Percentiles rank a stretch among this genome's conserved stretches.
Conservation (phyloP, 1,140 invertebrate species). For the Schmidtea mediterranea region DNA sequence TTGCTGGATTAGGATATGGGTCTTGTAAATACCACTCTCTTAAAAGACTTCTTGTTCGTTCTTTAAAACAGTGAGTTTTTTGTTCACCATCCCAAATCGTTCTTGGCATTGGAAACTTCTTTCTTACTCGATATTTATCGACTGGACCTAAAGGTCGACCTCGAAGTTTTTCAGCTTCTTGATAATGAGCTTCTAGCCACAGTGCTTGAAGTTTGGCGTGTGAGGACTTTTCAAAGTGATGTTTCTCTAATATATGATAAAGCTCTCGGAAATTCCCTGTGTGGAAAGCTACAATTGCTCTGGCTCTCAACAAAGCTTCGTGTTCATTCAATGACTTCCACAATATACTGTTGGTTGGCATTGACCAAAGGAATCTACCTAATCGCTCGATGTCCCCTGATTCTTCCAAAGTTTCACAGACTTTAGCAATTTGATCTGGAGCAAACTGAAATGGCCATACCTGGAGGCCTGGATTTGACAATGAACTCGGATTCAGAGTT, state of each 20-base stretch:
- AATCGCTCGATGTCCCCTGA: conserved; percentile 80
- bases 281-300: conserved; percentile 87
- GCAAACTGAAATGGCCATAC: conserved; percentile 14
- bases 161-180: conserved; percentile 78
- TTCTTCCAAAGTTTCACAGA: conserved; percentile 93
- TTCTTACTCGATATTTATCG: conserved; percentile 84
- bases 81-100: conserved; percentile 99
- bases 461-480: too few species aligned
- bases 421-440: conserved; percentile 71
- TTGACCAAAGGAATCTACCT: conserved; percentile 75
- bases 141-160: conserved; percentile 85
- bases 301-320: conserved; percentile 69
- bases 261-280: conserved; percentile 60
- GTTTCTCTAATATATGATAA: conserved; percentile 37
- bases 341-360: conserved; percentile 37
- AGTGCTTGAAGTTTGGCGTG: conserved; percentile 73
- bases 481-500: too few species aligned
- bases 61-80: conserved; percentile 99
- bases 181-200: conserved; percentile 95
- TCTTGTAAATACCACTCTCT: conserved; percentile 96
- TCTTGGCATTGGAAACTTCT: conserved; percentile 81
- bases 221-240: conserved; percentile 81
- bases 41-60: conserved; percentile 67
- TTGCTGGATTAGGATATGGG: conserved; percentile 93
- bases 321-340: conserved; percentile 69